Percentiles rank a stretch among this genome's conserved stretches.
Evolutionary conservation across 1,140 invertebrate species (phyloP).

Genomic region (Cephus cinctus): DNA sequence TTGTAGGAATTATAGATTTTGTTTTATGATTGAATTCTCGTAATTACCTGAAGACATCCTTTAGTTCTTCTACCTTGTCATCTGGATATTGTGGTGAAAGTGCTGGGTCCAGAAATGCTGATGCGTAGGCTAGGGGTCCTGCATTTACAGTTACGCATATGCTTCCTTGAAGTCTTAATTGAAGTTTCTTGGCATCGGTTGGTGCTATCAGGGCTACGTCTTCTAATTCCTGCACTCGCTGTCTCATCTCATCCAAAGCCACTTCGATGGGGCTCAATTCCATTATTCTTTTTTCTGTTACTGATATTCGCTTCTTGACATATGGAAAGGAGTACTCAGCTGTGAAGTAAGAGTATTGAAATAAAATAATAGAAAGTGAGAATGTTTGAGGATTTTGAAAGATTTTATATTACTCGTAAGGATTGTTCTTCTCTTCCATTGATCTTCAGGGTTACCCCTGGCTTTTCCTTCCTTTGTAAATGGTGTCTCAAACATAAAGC

Average conservation of each 20-base stretch:
- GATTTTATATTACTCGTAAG: conserved; percentile 66
- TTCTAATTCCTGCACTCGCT: conserved; percentile 77
- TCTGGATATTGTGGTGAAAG: conserved; percentile 68
- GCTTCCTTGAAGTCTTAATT: conserved; percentile 84
- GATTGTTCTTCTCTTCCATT: conserved; percentile 84
- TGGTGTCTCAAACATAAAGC: conserved; percentile 91
- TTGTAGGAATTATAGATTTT: neutral
- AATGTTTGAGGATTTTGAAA: conserved; percentile 1
- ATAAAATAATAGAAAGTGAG: neutral
- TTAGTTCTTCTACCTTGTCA: conserved; percentile 81
- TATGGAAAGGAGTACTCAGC: conserved; percentile 87
- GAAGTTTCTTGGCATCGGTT: conserved; percentile 85
- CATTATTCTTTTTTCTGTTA: conserved; percentile 70
- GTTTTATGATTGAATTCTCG: too few species aligned
- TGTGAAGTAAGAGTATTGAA: conserved; percentile 45
- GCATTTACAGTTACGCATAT: conserved; percentile 93
- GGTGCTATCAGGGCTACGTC: conserved; percentile 79
- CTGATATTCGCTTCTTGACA: conserved; percentile 83
- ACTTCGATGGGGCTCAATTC: conserved; percentile 91
- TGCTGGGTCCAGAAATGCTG: conserved; percentile 80
- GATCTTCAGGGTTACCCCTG: conserved; percentile 79
- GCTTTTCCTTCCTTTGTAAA: conserved; percentile 83
- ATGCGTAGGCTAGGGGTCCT: conserved; percentile 91
- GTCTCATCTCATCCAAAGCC: conserved; percentile 90
- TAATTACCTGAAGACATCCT: conserved; percentile 80